Evolutionary conservation across 2,888 invertebrate genomes (phyloP), one percentile per base, ranked within the genome.

Genomic region (Ethmia dodecea): DNA sequence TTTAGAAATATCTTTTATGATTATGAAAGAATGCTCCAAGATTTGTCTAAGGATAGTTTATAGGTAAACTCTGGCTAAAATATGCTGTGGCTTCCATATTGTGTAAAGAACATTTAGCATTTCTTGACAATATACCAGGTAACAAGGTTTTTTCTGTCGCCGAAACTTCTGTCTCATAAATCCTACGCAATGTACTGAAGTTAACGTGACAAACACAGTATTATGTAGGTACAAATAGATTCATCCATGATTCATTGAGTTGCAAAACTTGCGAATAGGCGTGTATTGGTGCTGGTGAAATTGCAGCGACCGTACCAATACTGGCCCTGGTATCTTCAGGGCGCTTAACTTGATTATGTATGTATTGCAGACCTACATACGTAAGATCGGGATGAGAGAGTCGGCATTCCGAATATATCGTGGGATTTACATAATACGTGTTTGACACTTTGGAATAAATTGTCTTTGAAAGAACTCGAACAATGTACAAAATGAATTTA

Each of bases 311-410:
- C 12, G 28, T 28, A 14, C 32, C 28, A 26, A 31, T 31, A 28
- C 36, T 15, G 31, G 5, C 22, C n/a, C 27, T 18, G 10, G 22
- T 28, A 28, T 25, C 24, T 32, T 32, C 12, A 12, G 37, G 32
- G 13, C 28, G 18, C 30, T 33, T 33, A 37, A 11, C 27, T 30
- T 20, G 31, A 38, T 34, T 39, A 39, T 35, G 37, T 31, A 38
- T 38, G 38, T 38, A 35, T 38, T 38, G 34, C 31, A 34, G 33
- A 31, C 38, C 38, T 32, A 35, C 39, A 39, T 29, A 35, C 26
- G 25, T 35, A 35, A 35, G 25, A 22, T 26, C 14, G 28, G 31
- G 27, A 15, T 15, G 13, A 28, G 25, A 13, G 33, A 33, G n/a
- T 26, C 18, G 18, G 33, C 28, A 34, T 28, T 27, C 11, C 20